Evolutionary conservation across 1,140 invertebrate genomes (phyloP).

Genomic region (Batillaria attramentaria): DNA sequence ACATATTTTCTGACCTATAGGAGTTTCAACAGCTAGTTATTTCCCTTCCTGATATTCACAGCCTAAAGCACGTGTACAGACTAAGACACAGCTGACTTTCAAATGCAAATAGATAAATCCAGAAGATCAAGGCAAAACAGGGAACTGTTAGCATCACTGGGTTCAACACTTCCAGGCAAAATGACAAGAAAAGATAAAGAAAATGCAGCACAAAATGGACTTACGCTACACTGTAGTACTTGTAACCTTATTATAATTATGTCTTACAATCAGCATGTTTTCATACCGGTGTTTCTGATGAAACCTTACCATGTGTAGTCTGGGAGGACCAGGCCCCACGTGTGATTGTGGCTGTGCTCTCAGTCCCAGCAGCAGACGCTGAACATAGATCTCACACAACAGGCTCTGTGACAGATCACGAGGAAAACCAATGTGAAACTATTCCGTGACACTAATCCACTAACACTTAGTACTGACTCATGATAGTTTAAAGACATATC

Average conservation of each 20-base stretch:
- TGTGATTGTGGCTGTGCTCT: slow-evolving; percentile 17
- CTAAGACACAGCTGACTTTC: too few species aligned
- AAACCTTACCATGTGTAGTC: slow-evolving; percentile 40
- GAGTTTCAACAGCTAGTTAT: neutral
- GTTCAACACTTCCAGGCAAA: neutral
- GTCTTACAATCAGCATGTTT: neutral
- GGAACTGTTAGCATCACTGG: neutral
- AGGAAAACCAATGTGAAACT: too few species aligned
- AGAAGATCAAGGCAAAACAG: neutral
- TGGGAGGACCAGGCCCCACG: slow-evolving; percentile 21
- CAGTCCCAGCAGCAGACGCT: slow-evolving; percentile 23
- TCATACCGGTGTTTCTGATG: neutral
- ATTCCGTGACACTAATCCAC: too few species aligned
- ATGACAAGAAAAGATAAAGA: neutral
- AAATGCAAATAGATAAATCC: too few species aligned
- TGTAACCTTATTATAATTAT: neutral
- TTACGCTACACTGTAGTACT: neutral
- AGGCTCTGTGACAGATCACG: too few species aligned
- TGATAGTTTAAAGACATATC: too few species aligned
- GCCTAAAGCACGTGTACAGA: too few species aligned
- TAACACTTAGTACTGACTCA: too few species aligned
- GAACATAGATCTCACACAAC: slow-evolving; percentile 46
- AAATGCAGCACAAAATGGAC: neutral
- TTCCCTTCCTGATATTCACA: too few species aligned
- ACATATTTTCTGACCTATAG: neutral